A percentile compares a stretch with the other conserved stretches of the same genome.
Evolutionary conservation across 2,888 invertebrate genomes (phyloP).

Genomic region (Tanytarsus gracilentus): DNA sequence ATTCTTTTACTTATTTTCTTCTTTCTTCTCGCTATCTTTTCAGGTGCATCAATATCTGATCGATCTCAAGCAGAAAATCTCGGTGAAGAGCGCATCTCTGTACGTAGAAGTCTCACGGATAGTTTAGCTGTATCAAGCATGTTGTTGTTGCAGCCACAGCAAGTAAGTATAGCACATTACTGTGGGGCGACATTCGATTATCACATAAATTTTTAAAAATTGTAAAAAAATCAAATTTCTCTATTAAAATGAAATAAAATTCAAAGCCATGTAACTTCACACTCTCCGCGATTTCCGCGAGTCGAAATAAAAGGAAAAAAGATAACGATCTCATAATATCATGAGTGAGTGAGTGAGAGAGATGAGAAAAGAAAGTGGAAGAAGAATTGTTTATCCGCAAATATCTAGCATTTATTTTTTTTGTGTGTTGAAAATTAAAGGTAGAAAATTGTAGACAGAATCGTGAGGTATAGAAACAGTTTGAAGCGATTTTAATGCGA

Average conservation of each 20-base stretch:
- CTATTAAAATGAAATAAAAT: too few species aligned
- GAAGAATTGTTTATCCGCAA: too few species aligned
- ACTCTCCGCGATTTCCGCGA: too few species aligned
- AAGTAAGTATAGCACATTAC: constrained; percentile 51
- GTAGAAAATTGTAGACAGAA: not conserved
- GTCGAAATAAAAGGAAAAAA: too few species aligned
- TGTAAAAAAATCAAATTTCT: too few species aligned
- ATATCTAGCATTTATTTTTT: too few species aligned
- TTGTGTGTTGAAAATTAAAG: not conserved
- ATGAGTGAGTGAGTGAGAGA: too few species aligned
- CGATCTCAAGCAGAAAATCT: constrained; percentile 21
- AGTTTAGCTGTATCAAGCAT: constrained; percentile 55
- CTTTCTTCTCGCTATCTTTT: constrained; percentile 26
- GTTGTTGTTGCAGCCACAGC: constrained; percentile 90
- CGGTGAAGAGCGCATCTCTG: constrained; percentile 13
- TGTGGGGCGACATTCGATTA: not conserved
- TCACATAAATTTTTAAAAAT: constrained; percentile 16
- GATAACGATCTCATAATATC: too few species aligned
- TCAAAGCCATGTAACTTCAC: too few species aligned
- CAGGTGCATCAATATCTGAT: constrained; percentile 29
- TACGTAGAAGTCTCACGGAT: constrained; percentile 25
- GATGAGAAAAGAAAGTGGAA: too few species aligned
- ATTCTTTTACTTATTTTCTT: constrained; percentile 33
- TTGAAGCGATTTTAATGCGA: not conserved
- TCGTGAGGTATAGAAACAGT: constrained; percentile 1